A percentile compares a stretch with the other conserved stretches of the same genome.
These are phyloP conservation scores for Enteromius viviparus DNA, from an alignment of 2,797 vertebrate genomes.

Conservation along the genomic window DNA sequence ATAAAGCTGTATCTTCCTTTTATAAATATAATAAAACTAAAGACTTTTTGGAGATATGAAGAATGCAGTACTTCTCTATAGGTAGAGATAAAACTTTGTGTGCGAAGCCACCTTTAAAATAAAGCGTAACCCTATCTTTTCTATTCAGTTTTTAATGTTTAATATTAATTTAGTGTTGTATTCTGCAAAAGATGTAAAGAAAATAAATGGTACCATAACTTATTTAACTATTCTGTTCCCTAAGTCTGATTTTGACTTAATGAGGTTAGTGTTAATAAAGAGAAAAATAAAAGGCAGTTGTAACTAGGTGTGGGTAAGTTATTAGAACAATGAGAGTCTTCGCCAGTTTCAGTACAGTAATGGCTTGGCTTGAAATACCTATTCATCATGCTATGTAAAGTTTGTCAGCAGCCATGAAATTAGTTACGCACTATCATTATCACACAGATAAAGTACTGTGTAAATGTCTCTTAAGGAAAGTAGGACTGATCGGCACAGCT, in stretches of 20 bases:
- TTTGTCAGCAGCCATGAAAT: constrained; percentile 15
- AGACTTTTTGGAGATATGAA: no score
- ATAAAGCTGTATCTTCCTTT: no score
- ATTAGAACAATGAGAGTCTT: neutral
- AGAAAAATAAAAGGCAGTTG: neutral
- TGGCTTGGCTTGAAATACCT: constrained; percentile 3
- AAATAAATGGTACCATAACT: neutral
- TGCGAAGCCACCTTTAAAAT: neutral
- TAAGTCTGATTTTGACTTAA: neutral
- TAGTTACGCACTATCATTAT: neutral
- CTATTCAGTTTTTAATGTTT: neutral
- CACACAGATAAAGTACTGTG: neutral
- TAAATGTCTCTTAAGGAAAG: constrained; percentile 19
- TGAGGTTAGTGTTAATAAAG: neutral
- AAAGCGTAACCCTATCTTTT: neutral
- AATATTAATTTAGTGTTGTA: neutral
- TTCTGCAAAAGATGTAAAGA: neutral
- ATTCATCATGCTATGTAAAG: neutral
- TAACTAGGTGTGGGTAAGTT: neutral
- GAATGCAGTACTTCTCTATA: no score
- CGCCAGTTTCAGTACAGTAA: neutral
- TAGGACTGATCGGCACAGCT: neutral
- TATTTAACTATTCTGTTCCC: neutral
- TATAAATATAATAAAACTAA: no score
- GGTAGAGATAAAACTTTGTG: no score